Percentiles rank a stretch among this genome's conserved stretches.
These are phyloP conservation scores for Eupelmus urozonus DNA, from an alignment of 2,888 invertebrate genomes.

Conservation along the genomic window DNA sequence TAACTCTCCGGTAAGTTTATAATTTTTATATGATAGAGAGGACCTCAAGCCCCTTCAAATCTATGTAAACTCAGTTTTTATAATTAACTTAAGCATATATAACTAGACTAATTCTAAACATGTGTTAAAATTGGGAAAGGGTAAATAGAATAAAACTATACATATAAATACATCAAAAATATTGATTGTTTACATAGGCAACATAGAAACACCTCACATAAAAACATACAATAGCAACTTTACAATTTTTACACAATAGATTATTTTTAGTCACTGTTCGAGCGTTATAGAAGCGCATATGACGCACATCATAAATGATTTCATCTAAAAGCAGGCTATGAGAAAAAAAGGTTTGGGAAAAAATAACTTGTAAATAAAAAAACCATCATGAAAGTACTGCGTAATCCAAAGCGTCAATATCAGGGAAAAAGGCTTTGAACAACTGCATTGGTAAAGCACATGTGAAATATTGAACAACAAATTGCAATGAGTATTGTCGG, in stretches of 20 bases:
- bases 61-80: no score
- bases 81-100: not conserved
- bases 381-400: not conserved
- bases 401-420: slow-evolving; percentile 15
- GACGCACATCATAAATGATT: not conserved
- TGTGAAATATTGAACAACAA: slow-evolving; percentile 33
- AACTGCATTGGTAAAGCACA: not conserved
- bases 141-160: slow-evolving; percentile 20
- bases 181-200: not conserved
- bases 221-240: not conserved
- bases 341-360: not conserved
- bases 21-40: no score
- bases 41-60: no score
- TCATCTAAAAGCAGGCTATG: not conserved
- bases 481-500: slow-evolving; percentile 21
- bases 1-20: no score
- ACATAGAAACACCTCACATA: no score
- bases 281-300: not conserved
- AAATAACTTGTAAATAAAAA: slow-evolving; percentile 20
- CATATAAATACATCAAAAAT: slow-evolving; percentile 2
- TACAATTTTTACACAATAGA: not conserved
- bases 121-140: not conserved
- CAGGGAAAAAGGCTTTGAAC: slow-evolving; percentile 1
- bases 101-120: not conserved
- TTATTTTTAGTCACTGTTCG: not conserved